Percentiles rank a stretch among this genome's conserved stretches.
phyloP scores from a whole-genome alignment of 2,888 invertebrate species.

The Drosophila merina region DNA sequence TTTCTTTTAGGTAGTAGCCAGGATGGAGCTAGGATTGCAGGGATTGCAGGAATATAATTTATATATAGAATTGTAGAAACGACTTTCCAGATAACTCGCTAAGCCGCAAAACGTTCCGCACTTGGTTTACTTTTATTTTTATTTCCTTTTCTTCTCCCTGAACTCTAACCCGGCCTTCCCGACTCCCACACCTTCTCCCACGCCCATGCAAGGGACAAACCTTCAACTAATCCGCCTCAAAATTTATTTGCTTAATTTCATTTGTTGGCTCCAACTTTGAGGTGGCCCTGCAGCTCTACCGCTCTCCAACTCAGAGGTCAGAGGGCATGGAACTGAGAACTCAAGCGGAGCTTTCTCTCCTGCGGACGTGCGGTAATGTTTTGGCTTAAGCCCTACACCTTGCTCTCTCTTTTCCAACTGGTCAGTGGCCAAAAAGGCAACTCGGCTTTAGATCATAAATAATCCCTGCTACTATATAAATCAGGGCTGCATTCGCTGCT shows the following conservation, averaged over 20 bases:
- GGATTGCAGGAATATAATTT: conserved; percentile 1
- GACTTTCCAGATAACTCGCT: conserved; percentile 67
- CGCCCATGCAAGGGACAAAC: no score
- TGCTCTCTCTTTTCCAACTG: conserved; percentile 12
- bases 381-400: conserved; percentile 58
- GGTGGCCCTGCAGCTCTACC: background rate
- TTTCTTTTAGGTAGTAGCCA: conserved; percentile 42
- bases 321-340: conserved; percentile 19
- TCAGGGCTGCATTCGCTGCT: conserved; percentile 15
- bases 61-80: conserved; percentile 36
- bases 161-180: background rate
- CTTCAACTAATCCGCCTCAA: conserved; percentile 66
- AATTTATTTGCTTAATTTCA: conserved; percentile 80
- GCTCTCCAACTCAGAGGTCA: background rate
- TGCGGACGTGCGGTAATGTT: conserved; percentile 68
- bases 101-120: conserved; percentile 69
- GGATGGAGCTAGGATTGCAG: no score
- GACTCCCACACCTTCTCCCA: no score
- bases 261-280: conserved; percentile 61
- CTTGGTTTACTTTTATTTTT: conserved; percentile 20
- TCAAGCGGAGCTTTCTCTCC: conserved; percentile 22
- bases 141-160: background rate
- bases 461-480: conserved; percentile 34
- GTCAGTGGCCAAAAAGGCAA: conserved; percentile 41
- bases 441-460: conserved; percentile 37